phyloP scores from a whole-genome alignment of 2,113 vertebrate genomes.

The Ancistrus triradiatus region DNA sequence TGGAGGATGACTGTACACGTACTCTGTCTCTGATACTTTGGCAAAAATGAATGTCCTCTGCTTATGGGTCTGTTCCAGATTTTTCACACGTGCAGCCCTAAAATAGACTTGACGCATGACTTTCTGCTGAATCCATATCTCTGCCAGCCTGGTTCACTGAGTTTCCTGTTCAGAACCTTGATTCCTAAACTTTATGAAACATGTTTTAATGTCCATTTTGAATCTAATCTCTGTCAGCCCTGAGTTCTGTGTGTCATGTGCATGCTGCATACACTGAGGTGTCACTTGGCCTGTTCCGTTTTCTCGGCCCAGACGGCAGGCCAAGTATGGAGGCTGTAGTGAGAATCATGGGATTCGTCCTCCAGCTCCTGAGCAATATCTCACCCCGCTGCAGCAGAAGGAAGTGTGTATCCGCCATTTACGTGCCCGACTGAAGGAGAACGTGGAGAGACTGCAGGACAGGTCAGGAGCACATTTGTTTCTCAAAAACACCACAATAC shows the following conservation, averaged over 20 bases:
- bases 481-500: not conserved
- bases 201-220: no score
- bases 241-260: no score
- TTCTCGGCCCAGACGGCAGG: slow-evolving; percentile 72
- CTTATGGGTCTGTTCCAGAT: slow-evolving; percentile 33
- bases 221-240: no score
- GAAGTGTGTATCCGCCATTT: slow-evolving; percentile 96
- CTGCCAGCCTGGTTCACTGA: no score
- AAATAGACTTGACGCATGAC: slow-evolving; percentile 32
- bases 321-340: slow-evolving; percentile 84
- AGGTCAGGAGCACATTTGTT: slow-evolving; percentile 66
- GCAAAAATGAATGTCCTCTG: slow-evolving; percentile 16
- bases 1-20: no score
- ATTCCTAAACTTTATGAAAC: no score
- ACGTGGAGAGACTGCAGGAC: slow-evolving; percentile 87
- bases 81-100: slow-evolving; percentile 6
- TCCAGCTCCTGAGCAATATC: slow-evolving; percentile 90
- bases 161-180: no score
- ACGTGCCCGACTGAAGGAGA: slow-evolving; percentile 85
- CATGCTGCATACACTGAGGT: no score
- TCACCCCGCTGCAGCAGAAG: slow-evolving; percentile 96
- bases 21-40: not conserved
- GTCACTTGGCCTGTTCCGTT: not conserved
- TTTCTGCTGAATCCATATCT: no score
- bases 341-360: slow-evolving; percentile 96